Evolutionary conservation across 2,113 vertebrate species (phyloP).

Genomic region (Psittacara wagleri): DNA sequence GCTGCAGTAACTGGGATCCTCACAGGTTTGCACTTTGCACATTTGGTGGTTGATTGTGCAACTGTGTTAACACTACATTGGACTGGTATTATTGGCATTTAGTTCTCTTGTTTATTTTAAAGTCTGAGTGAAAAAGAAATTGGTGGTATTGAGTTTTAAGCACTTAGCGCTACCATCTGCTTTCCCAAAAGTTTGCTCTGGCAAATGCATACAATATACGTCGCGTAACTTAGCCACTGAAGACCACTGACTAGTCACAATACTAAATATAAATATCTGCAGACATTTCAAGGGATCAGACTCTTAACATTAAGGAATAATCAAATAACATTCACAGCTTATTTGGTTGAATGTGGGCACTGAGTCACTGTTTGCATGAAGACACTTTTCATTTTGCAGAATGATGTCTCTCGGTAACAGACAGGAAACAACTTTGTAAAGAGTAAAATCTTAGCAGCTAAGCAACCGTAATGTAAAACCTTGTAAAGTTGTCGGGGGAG

Average conservation of each 20-base stretch:
- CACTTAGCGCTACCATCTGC: not conserved
- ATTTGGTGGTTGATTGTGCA: not conserved
- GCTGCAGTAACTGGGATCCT: not conserved
- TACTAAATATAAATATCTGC: not conserved
- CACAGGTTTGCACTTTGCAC: not conserved
- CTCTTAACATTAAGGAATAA: not conserved
- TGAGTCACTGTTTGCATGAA: not conserved
- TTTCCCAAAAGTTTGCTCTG: not conserved
- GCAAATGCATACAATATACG: not conserved
- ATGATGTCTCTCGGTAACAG: not conserved
- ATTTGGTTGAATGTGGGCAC: not conserved
- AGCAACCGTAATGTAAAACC: not conserved
- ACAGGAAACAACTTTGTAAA: not conserved
- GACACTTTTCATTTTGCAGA: not conserved
- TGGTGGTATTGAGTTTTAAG: not conserved
- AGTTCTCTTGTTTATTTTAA: not conserved
- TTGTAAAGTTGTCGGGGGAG: accelerated
- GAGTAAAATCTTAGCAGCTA: not conserved
- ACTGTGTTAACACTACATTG: not conserved
- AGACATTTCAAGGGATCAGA: not conserved
- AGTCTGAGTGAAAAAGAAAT: not conserved
- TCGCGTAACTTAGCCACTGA: not conserved
- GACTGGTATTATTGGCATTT: not conserved
- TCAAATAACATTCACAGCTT: not conserved
- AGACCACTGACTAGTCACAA: not conserved